A percentile compares a stretch with the other conserved stretches of the same genome.
These are phyloP conservation scores for Macrostomum lignano DNA, from an alignment of 1,140 invertebrate genomes.

Conservation along the genomic window DNA sequence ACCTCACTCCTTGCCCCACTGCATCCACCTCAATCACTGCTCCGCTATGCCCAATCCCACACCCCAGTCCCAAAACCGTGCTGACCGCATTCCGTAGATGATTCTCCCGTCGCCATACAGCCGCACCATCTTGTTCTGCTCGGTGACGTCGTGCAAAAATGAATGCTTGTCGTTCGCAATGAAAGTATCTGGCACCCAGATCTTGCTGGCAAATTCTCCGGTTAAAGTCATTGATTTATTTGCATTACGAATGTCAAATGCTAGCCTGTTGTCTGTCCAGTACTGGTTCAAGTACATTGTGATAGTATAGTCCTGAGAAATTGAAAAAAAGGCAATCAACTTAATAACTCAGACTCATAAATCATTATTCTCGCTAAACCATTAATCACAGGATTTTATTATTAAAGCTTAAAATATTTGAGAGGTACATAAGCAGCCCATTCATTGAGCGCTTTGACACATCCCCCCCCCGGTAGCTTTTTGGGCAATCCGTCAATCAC, in stretches of 20 bases:
- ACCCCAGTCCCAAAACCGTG: no score
- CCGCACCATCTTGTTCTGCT: slow-evolving; percentile 77
- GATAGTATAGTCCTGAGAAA: slow-evolving; percentile 71
- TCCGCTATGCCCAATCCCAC: no score
- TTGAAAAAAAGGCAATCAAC: not conserved
- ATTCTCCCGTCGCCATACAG: slow-evolving; percentile 63
- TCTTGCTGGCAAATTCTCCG: slow-evolving; percentile 82
- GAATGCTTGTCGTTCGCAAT: slow-evolving; percentile 94
- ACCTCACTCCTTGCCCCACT: no score
- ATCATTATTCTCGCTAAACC: no score
- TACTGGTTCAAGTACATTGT: slow-evolving; percentile 94
- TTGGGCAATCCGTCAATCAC: no score
- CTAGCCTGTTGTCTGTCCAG: slow-evolving; percentile 76
- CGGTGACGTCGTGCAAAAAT: slow-evolving; percentile 85
- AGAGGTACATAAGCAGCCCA: no score
- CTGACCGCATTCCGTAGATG: slow-evolving; percentile 78
- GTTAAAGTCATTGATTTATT: slow-evolving; percentile 56
- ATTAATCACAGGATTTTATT: not conserved
- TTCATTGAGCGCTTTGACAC: no score
- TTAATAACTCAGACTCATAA: not conserved
- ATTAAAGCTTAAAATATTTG: slow-evolving; percentile 1
- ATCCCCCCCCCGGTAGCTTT: no score
- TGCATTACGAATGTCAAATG: slow-evolving; percentile 45
- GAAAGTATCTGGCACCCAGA: slow-evolving; percentile 95
- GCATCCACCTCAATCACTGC: no score